Evolutionary conservation across 92 coral and sea anemone genomes (phyloP).

Genomic region (Diadumene lineata): DNA sequence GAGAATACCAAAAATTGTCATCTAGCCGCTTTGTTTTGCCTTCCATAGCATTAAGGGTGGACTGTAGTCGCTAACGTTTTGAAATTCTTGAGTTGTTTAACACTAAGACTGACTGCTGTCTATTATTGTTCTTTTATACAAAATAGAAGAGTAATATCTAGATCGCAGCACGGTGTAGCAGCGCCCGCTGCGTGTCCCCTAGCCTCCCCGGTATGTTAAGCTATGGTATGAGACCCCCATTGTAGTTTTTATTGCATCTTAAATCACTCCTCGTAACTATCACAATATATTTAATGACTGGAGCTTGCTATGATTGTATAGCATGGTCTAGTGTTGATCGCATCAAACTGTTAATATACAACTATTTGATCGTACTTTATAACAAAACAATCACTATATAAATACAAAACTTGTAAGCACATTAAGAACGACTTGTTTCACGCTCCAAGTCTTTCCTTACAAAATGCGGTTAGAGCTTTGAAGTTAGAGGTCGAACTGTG

Average conservation of each 20-base stretch:
- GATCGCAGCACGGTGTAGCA: constrained; percentile 9
- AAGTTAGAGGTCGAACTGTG: neutral
- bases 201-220: neutral
- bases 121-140: constrained; percentile 9
- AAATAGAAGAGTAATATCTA: constrained; percentile 1
- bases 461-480: constrained; percentile 11
- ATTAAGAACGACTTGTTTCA: neutral
- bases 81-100: constrained; percentile 27
- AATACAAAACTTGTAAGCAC: constrained; percentile 27
- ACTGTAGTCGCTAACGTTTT: constrained; percentile 12
- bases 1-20: constrained; percentile 22
- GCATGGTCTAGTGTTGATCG: neutral
- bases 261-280: neutral
- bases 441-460: constrained; percentile 1
- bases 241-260: neutral
- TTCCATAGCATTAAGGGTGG: constrained; percentile 12
- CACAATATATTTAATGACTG: neutral
- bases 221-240: constrained; percentile 34
- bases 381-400: constrained; percentile 36
- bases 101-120: neutral
- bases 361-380: constrained; percentile 1
- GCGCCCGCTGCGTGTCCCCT: neutral
- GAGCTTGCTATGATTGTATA: neutral
- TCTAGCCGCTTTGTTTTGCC: constrained; percentile 21
- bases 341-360: constrained; percentile 5